Percentiles rank a stretch among this genome's conserved stretches.
Evolutionary conservation across 2,113 vertebrate genomes (phyloP).

Genomic region (Pomatostomus ruficeps): DNA sequence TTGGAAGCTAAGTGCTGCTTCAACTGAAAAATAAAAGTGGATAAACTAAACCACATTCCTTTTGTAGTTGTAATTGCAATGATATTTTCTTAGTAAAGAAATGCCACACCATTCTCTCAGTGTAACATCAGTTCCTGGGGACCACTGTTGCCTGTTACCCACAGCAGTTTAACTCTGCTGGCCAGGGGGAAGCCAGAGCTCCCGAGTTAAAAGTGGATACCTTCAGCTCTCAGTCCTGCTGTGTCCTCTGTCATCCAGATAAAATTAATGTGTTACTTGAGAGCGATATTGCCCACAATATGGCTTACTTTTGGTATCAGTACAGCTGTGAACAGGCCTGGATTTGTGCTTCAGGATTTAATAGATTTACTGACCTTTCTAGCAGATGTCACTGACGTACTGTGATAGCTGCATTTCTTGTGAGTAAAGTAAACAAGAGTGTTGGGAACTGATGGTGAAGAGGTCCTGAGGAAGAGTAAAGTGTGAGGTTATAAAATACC

Average conservation of each 20-base stretch:
- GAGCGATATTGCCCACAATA: neutral
- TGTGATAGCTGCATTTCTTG: neutral
- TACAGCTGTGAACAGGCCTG: neutral
- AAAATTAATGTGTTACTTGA: neutral
- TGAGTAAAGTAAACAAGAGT: neutral
- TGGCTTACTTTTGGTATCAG: neutral
- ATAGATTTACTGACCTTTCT: neutral
- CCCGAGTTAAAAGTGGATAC: neutral
- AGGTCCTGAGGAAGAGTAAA: neutral
- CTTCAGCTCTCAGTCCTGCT: neutral
- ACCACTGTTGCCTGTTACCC: neutral
- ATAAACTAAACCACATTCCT: neutral
- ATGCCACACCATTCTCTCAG: neutral
- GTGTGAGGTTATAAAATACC: neutral
- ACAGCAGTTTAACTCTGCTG: neutral
- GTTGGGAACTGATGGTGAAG: neutral
- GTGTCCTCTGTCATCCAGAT: neutral
- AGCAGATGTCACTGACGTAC: neutral
- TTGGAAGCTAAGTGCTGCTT: neutral
- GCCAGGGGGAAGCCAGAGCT: neutral
- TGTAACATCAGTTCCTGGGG: neutral
- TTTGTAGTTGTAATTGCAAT: neutral
- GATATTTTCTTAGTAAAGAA: neutral
- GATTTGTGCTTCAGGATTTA: neutral
- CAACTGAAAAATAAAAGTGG: neutral